A percentile compares a stretch with the other conserved stretches of the same genome.
phyloP scores from a whole-genome alignment of 1,140 invertebrate genomes.

The Drosophila sp. region DNA sequence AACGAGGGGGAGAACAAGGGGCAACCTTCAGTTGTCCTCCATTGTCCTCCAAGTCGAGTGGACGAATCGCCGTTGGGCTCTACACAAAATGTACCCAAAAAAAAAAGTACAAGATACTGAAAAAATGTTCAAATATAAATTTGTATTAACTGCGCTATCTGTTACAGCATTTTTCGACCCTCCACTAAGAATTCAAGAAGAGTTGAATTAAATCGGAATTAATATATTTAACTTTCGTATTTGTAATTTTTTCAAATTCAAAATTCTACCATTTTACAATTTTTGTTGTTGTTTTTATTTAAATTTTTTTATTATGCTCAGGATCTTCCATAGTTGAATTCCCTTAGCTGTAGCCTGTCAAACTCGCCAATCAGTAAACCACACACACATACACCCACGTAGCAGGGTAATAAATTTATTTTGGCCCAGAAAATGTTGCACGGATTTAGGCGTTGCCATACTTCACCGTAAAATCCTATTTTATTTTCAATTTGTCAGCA shows the following conservation, averaged over 20 bases:
- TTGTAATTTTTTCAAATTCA: too few relatives aligned
- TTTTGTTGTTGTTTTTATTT: too few relatives aligned
- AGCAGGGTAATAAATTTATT: slow-evolving; percentile 36
- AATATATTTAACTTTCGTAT: too few relatives aligned
- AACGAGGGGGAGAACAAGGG: not conserved
- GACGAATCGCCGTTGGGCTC: slow-evolving; percentile 1
- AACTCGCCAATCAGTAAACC: slow-evolving; percentile 12
- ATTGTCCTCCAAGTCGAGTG: slow-evolving; percentile 20
- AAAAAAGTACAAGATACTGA: not conserved
- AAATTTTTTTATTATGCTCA: too few relatives aligned
- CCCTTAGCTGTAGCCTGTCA: not conserved
- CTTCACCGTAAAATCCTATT: slow-evolving; percentile 75
- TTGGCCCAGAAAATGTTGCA: slow-evolving; percentile 31
- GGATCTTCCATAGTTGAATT: too few relatives aligned
- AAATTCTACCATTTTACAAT: too few relatives aligned
- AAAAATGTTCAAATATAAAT: slow-evolving; percentile 12
- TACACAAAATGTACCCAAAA: not conserved
- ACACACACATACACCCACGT: slow-evolving; percentile 21
- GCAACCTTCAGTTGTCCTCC: slow-evolving; percentile 1
- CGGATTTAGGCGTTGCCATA: slow-evolving; percentile 49
- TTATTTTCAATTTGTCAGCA: slow-evolving; percentile 79
- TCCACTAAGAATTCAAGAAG: too few relatives aligned
- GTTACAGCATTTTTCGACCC: not conserved
- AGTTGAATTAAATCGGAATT: too few relatives aligned
- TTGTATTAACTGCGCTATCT: slow-evolving; percentile 19